Evolutionary conservation across 2,113 vertebrate species (phyloP).

Genomic region (Heterotis niloticus): DNA sequence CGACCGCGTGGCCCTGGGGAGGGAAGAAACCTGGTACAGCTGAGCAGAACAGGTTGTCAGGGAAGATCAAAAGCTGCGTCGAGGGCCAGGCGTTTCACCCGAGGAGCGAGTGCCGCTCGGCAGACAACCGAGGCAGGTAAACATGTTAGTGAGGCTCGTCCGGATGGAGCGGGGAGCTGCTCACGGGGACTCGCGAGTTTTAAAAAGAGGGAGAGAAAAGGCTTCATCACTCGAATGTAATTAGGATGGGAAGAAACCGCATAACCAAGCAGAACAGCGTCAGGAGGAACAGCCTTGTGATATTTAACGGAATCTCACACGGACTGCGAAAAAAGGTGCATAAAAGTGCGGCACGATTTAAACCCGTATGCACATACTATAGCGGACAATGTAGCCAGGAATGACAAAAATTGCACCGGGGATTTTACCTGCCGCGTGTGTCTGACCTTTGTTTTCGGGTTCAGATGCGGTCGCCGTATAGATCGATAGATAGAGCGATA

Average conservation of each 20-base stretch:
- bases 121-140: neutral
- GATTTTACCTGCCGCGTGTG: too few species aligned
- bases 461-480: too few species aligned
- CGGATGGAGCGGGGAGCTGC: neutral
- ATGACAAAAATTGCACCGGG: too few species aligned
- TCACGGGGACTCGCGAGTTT: neutral
- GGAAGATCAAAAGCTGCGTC: slow-evolving; percentile 15
- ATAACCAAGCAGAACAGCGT: too few species aligned
- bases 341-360: too few species aligned
- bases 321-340: neutral
- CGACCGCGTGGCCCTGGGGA: neutral
- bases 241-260: too few species aligned
- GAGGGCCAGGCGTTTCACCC: neutral
- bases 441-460: too few species aligned
- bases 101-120: neutral
- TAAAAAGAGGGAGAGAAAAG: neutral
- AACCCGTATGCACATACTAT: too few species aligned
- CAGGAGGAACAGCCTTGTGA: too few species aligned
- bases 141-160: neutral
- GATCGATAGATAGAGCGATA: too few species aligned
- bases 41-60: neutral
- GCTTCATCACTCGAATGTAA: too few species aligned
- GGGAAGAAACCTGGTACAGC: neutral
- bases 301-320: neutral
- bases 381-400: too few species aligned